Percentiles rank a stretch among this genome's conserved stretches.
Conservation (phyloP, 64 coral and sea anemone species). For the Porites australiensis region DNA sequence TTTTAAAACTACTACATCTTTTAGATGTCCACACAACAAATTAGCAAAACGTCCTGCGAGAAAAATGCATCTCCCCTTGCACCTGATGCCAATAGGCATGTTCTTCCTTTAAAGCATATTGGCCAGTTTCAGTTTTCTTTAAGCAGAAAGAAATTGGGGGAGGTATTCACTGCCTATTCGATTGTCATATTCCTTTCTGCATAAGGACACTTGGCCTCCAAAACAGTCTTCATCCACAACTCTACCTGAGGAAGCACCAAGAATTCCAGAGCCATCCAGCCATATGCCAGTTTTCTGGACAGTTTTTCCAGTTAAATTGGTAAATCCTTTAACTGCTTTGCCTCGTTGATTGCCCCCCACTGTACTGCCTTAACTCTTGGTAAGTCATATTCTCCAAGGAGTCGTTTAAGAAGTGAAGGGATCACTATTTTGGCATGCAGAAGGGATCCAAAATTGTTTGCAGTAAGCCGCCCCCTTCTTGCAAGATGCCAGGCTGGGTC, state of each 20-base stretch:
- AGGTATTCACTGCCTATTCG: too few species aligned
- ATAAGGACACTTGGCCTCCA: too few species aligned
- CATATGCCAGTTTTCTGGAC: too few species aligned
- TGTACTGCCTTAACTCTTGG: background rate
- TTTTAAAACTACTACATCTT: background rate
- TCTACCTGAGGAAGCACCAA: too few species aligned
- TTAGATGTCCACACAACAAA: background rate
- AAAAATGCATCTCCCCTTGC: background rate
- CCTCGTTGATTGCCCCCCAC: too few species aligned
- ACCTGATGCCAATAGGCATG: slow-evolving; percentile 17
- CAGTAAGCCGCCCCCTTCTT: slow-evolving; percentile 13
- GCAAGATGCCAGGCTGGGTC: slow-evolving; percentile 12
- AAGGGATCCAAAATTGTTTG: background rate
- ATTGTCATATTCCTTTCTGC: too few species aligned
- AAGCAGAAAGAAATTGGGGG: too few species aligned
- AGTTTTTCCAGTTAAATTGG: too few species aligned
- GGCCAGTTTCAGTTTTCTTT: too few species aligned
- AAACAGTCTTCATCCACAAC: too few species aligned
- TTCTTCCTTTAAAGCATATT: slow-evolving; percentile 5
- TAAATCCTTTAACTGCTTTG: too few species aligned
- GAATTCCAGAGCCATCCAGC: too few species aligned
- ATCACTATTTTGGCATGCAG: background rate
- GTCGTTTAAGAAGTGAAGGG: background rate
- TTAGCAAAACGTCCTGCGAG: background rate
- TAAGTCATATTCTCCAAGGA: background rate